Base-by-base conservation (phyloP, 1,140 invertebrate species). In the Oppia nitens region DNA sequence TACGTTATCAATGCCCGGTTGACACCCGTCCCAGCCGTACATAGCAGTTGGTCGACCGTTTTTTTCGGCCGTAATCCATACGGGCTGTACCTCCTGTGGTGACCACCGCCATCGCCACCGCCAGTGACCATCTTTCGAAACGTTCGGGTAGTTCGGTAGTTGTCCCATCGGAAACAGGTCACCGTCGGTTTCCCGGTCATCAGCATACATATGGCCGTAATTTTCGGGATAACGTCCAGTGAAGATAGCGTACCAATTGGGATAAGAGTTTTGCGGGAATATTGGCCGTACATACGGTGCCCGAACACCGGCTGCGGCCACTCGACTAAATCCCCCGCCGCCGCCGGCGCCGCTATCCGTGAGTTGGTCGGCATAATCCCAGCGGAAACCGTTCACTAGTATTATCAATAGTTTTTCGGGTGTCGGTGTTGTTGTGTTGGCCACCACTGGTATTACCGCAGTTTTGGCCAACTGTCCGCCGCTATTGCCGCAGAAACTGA, bases 21-120 rank as follows among this genome's bases (percentile, higher is more conserved):
- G 64, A 40, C 64, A 65, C 6, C 64, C 64, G 29, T 65, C 64
- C 64, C 64, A 65, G 57, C 64, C 65, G 48, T 61, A 65, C 2
- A 65, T 54, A 3, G 64, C 64, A 25, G 61, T 61, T 45, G 59
- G 58, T 9, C 61, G n/a, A 3, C 59, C 60, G 20, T 55, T 47
- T 23, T 62, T 61, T 23, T 65, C 64, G 1, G 64, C 64, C 9
- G 60, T 65, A 3, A 61, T 52, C 64, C 64, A 65, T 12, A 65
- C 27, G 14, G 64, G 64, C 24, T 65, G 64, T 0, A 64, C 64
- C 24, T 65, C 64, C 0, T 64, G 64, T n/a, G 60, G 48, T 27
- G 63, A 60, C 64, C 64, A 65, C n/a, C n/a, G n/a, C n/a, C n/a
- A n/a, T n/a, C n/a, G n/a, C n/a, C n/a, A 60, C 64, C 64, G 65